Evolutionary conservation across 2,797 vertebrate genomes (phyloP), one percentile per base, ranked within the genome.

Genomic region (Nannoperca obscura): DNA sequence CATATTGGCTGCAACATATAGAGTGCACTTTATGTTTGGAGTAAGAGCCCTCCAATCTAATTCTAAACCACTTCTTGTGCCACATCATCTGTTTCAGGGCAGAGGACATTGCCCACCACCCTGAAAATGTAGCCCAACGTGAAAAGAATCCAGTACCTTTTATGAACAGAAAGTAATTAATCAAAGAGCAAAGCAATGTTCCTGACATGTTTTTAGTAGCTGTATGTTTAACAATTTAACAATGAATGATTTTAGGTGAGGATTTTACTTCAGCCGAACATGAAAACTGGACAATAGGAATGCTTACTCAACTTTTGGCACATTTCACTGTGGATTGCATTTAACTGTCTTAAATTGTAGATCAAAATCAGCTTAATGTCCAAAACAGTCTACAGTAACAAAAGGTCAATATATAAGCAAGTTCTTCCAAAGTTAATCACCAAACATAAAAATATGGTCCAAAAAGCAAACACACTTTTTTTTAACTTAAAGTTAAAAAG

Each of bases 21-120:
- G 14, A 64, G 52, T 57, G 24, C 52, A 32, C 59, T 70, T 70
- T 5, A 57, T 47, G 13, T 58, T 77, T 8, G 34, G 30, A n/a
- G 59, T 58, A 32, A 64, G 66, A 71, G 67, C 52, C 7, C 52
- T 78, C 27, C 15, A 64, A n/a, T 78, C 44, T 36, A 65, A 15
- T 42, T 32, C 22, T 9, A 30, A 70, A 57, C 30, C 50, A 70
- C 74, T 63, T 63, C 32, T 76, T 11, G 14, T 70, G 42, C 50
- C 34, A 22, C 50, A 47, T 77, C 19, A 55, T 77, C 22, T 22
- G 50, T 57, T 70, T 63, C 32, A 63, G 50, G 74, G 32, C 65
- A 63, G 59, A 63, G 50, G 58, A 36, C 14, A 19, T 55, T 61
- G 24, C 24, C 24, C 19, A 32, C 14, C 3, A 67, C 24, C 27